These are phyloP conservation scores for Hypanus sabinus DNA, from an alignment of 2,113 vertebrate species.

Conservation along the genomic window DNA sequence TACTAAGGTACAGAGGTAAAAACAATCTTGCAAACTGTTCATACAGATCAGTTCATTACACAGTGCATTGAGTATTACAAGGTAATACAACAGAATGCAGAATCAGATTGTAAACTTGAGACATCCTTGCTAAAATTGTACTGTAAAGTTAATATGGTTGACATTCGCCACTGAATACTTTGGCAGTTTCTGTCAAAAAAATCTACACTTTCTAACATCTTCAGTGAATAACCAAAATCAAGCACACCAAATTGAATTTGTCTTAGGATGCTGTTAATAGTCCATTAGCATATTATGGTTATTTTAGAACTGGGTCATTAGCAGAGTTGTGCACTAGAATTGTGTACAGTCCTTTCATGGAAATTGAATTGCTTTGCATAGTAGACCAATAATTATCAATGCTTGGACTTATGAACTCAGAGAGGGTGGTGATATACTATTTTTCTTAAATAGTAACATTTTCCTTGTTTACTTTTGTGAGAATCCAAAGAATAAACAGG, in stretches of 20 bases:
- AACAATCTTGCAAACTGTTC: too few relatives aligned
- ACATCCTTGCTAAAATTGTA: not conserved
- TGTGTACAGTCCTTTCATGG: not conserved
- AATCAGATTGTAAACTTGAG: not conserved
- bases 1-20: too few relatives aligned
- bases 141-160: not conserved
- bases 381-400: not conserved
- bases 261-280: not conserved
- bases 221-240: not conserved
- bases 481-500: not conserved
- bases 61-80: too few relatives aligned
- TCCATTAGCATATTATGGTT: not conserved
- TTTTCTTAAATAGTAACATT: not conserved
- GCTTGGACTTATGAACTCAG: not conserved
- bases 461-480: not conserved
- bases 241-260: not conserved
- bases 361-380: not conserved
- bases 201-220: not conserved
- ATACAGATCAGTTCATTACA: too few relatives aligned
- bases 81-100: too few relatives aligned
- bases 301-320: constrained; percentile 20
- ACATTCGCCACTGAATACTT: not conserved
- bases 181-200: not conserved
- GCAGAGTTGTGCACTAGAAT: constrained; percentile 12
- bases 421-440: not conserved